Conservation (phyloP, 2,888 invertebrate species). For the Diarsia rubi region DNA sequence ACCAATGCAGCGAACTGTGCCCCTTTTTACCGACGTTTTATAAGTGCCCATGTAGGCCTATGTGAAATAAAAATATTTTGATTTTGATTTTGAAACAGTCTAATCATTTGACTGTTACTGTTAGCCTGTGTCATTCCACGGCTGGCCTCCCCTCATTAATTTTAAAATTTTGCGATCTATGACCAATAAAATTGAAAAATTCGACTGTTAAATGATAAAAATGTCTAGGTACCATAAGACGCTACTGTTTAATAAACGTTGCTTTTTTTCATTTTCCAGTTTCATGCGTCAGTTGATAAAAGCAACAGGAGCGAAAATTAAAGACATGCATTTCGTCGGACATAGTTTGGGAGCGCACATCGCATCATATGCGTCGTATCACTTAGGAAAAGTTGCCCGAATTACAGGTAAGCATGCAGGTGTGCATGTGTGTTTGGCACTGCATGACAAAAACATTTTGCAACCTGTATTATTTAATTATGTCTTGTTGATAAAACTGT, state of each 20-base stretch:
- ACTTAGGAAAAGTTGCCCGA: constrained; percentile 85
- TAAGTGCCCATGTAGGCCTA: too few relatives aligned
- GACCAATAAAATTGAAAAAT: too few relatives aligned
- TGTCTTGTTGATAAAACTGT: neutral
- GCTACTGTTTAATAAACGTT: neutral
- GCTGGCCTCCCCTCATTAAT: too few relatives aligned
- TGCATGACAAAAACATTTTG: neutral
- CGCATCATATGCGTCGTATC: constrained; percentile 89
- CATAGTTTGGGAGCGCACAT: constrained; percentile 93
- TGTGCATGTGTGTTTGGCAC: too few relatives aligned
- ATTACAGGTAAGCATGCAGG: constrained; percentile 88
- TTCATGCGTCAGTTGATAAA: constrained; percentile 87
- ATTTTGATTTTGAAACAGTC: too few relatives aligned
- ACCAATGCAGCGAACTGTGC: too few relatives aligned
- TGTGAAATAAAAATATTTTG: too few relatives aligned
- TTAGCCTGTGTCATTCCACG: too few relatives aligned
- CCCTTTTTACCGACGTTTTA: too few relatives aligned
- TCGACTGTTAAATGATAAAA: neutral
- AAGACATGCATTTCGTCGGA: constrained; percentile 90
- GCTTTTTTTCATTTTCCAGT: constrained; percentile 70
- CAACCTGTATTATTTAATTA: neutral
- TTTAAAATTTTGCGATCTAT: too few relatives aligned
- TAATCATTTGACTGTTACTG: too few relatives aligned
- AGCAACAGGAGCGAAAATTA: constrained; percentile 78
- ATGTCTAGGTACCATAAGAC: neutral